phyloP scores from a whole-genome alignment of 2,797 vertebrate species.

The Chloroceryle amazona region DNA sequence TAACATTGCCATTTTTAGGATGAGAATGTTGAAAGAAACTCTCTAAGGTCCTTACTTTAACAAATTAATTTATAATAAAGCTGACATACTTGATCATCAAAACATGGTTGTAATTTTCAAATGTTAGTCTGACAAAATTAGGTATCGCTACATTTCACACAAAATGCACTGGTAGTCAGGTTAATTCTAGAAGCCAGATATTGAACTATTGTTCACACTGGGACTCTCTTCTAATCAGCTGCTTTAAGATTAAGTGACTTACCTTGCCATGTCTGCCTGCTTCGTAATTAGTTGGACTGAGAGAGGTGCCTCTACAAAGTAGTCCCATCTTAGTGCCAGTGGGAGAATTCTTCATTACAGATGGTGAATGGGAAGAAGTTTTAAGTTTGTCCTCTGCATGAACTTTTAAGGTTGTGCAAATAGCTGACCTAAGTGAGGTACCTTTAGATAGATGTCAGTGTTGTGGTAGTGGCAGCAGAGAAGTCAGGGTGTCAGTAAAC shows the following conservation, averaged over 20 bases:
- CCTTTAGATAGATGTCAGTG: accelerated
- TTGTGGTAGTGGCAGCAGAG: neutral
- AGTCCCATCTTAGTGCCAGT: neutral
- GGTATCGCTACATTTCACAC: neutral
- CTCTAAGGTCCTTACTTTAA: neutral
- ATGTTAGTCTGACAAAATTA: neutral
- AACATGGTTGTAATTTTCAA: neutral
- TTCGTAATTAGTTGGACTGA: neutral
- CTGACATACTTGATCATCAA: neutral
- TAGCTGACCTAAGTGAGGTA: neutral
- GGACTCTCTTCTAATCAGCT: neutral
- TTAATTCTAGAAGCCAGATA: neutral
- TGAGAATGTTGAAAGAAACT: neutral
- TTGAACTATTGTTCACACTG: neutral
- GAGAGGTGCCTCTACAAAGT: neutral
- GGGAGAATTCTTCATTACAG: neutral
- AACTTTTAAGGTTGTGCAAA: neutral
- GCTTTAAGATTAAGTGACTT: neutral
- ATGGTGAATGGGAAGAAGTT: neutral
- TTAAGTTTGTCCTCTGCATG: neutral
- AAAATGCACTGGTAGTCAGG: neutral
- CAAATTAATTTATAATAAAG: neutral
- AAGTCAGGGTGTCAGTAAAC: neutral
- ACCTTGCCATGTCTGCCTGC: neutral
- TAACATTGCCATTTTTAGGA: neutral